Evolutionary conservation across 2,888 invertebrate species (phyloP), one percentile per base, ranked within the genome.

Genomic region (Smittia sp.): DNA sequence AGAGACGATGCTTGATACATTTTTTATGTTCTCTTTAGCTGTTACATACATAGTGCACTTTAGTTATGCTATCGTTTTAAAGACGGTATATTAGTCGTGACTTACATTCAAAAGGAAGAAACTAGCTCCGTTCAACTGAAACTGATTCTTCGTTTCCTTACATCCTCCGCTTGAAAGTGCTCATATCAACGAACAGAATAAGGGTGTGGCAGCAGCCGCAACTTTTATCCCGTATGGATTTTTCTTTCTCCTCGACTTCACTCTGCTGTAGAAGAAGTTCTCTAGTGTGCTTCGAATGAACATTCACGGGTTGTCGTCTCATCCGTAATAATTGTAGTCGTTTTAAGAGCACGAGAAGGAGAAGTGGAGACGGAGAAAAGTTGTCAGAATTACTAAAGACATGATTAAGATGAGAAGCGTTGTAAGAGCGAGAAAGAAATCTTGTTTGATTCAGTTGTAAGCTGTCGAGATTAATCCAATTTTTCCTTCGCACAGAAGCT

Each of bases 321-420:
- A 67, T 67, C 67, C 18, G 41, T 39, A 67, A 67, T 67, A 67
- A 67, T 67, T 67, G 67, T 38, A 67, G 67, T 67, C 67, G 32
- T 67, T 67, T 67, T 38, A 27, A 25, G 65, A 24, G 27, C 24
- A 52, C 52, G 15, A n/a, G 15, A 52, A 15, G 11, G 38, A 38
- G 38, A 38, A n/a, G 13, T 11, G 22, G 58, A 58, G 58, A 4
- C 18, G 18, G 20, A 58, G 27, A 2, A 63, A 63, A 27, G 63
- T 63, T 7, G 63, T 62, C 62, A 18, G 62, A 62, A 63, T 63
- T 27, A 25, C 63, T 2, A 25, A 27, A 63, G 63, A 63, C 63
- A 63, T 63, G 63, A 63, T 63, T 63, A 63, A 18, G 63, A 63
- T 24, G 63, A 63, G 27, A 63, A 13, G n/a, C n/a, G 27, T 27